Evolutionary conservation across 2,113 vertebrate genomes (phyloP).

Genomic region (Pollimyrus isidori): DNA sequence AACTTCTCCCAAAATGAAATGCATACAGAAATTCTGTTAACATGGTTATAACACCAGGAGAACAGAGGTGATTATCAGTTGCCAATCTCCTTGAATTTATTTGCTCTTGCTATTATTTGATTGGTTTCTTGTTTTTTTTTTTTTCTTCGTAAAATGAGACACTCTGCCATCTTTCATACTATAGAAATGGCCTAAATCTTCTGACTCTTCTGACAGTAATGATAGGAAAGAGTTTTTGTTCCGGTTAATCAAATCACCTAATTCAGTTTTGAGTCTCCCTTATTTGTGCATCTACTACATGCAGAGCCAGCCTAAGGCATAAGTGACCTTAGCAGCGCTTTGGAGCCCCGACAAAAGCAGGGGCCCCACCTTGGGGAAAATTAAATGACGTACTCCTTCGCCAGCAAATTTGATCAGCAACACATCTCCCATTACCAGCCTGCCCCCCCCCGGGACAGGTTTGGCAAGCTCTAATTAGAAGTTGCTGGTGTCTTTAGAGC

Average conservation of each 20-base stretch:
- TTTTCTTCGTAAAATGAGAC: neutral
- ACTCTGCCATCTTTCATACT: neutral
- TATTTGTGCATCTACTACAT: neutral
- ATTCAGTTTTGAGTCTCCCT: neutral
- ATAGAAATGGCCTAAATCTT: neutral
- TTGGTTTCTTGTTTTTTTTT: neutral
- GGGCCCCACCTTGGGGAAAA: neutral
- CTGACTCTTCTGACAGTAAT: neutral
- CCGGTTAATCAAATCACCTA: neutral
- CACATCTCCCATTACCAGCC: neutral
- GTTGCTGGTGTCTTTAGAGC: neutral
- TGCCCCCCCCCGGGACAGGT: too few relatives aligned
- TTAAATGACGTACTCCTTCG: neutral
- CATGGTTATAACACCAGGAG: neutral
- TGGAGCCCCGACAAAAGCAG: neutral
- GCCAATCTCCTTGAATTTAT: conserved; percentile 6
- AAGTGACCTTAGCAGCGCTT: neutral
- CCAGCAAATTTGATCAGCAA: neutral
- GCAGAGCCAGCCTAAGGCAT: neutral
- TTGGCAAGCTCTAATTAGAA: neutral
- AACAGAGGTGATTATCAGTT: neutral
- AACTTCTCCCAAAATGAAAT: neutral
- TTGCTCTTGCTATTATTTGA: neutral
- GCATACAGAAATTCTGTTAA: neutral
- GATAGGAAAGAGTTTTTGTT: neutral